These are phyloP conservation scores for Drymodes brunneopygia DNA, from an alignment of 2,113 vertebrate species.

Conservation along the genomic window DNA sequence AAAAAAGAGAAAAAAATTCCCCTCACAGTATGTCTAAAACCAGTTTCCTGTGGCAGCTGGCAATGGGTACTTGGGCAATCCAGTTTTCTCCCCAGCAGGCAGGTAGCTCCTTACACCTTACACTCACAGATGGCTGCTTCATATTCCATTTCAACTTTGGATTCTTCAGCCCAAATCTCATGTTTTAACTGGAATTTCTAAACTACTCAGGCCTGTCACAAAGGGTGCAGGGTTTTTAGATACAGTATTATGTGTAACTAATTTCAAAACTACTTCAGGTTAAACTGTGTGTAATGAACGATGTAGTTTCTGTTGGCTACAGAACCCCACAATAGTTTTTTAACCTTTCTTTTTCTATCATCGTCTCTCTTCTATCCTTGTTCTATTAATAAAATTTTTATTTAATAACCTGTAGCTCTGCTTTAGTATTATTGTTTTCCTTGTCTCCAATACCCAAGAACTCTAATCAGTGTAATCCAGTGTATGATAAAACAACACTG, in stretches of 20 bases:
- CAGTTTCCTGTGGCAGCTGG: not conserved
- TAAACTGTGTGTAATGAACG: not conserved
- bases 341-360: not conserved
- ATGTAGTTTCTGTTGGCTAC: not conserved
- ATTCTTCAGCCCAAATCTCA: not conserved
- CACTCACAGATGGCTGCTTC: not conserved
- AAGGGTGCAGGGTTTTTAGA: not conserved
- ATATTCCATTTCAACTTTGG: not conserved
- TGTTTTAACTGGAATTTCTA: not conserved
- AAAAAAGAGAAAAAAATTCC: not conserved
- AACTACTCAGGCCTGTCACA: not conserved
- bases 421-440: not conserved
- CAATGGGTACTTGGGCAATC: not conserved
- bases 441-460: conserved; percentile 3
- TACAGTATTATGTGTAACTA: not conserved
- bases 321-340: not conserved
- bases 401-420: conserved; percentile 2
- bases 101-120: not conserved
- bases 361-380: not conserved
- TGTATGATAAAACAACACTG: not conserved
- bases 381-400: not conserved
- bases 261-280: not conserved
- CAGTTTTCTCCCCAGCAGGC: not conserved
- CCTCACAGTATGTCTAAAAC: not conserved
- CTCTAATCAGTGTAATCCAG: not conserved